Evolutionary conservation across 2,888 invertebrate species (phyloP).

Genomic region (Latrodectus hesperus): DNA sequence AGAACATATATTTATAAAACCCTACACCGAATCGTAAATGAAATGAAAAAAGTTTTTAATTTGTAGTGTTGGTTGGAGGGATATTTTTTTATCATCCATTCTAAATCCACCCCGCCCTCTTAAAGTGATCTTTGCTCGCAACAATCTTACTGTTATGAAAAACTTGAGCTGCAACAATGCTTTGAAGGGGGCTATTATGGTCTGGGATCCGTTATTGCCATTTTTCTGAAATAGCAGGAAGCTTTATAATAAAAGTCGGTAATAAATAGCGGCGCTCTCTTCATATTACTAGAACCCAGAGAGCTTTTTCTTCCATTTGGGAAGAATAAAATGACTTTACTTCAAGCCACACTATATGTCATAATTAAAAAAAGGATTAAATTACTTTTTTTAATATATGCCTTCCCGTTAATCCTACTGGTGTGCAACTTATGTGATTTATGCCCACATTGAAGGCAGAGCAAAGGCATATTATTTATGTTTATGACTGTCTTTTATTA

Average conservation of each 20-base stretch:
- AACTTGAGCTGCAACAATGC: constrained; percentile 30
- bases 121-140: constrained; percentile 35
- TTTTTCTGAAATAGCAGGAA: constrained; percentile 43
- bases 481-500: too few species aligned
- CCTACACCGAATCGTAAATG: constrained; percentile 14
- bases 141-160: constrained; percentile 54
- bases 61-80: constrained; percentile 4
- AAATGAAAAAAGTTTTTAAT: constrained; percentile 24
- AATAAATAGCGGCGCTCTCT: constrained; percentile 37
- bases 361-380: too few species aligned
- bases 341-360: too few species aligned
- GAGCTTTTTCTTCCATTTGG: constrained; percentile 25
- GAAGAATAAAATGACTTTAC: constrained; percentile 11
- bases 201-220: constrained; percentile 32
- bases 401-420: too few species aligned
- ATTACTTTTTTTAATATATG: too few species aligned
- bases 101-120: constrained; percentile 22
- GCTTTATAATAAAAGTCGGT: constrained; percentile 58
- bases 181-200: constrained; percentile 31
- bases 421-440: too few species aligned
- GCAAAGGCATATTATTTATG: too few species aligned
- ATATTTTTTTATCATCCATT: constrained; percentile 4
- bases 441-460: too few species aligned
- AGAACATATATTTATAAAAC: constrained; percentile 33
- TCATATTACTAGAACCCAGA: constrained; percentile 29